Evolutionary conservation across 2,797 vertebrate species (phyloP), one percentile per base, ranked within the genome.

Genomic region (Pristis pectinata): DNA sequence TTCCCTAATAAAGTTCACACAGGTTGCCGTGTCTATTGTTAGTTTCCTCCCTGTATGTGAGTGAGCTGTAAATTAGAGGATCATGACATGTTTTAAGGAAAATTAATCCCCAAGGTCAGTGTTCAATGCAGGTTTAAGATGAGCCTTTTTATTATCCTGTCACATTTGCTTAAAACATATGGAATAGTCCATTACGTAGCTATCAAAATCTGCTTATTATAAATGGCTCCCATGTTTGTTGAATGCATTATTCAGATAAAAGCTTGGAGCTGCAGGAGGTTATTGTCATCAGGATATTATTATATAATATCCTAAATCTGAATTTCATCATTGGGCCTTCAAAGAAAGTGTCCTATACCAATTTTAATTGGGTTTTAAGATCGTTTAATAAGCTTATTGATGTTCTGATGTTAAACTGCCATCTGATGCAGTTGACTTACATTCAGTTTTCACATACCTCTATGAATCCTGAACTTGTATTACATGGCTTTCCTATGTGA

Each of bases 341-440:
- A 91, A 67, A 41, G n/a, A 24, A 67, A 76, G 76, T 74, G 70
- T 27, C 92, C 70, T 94, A 70, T 76, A 41, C 92, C 53, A 72
- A 94, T n/a, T 30, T 94, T 41, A 74, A 53, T 74, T 53, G 67
- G 30, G 72, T 74, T 93, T 74, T 94, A 94, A 94, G 72, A 76
- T 76, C 76, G 49, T 94, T 94, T 94, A 94, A 94, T 94, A 76
- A 94, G 94, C 92, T 76, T 93, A 93, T 93, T 93, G 41, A 41
- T 93, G 24, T 93, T 70, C 27, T 93, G 37, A 70, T 93, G 92
- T 93, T 70, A 74, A 24, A 93, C 67, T 72, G 92, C 64, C 41
- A 76, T 94, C 92, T 34, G 17, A 94, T 76, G 67, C 92, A 94
- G 70, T 76, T 94, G 67, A 76, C 70, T 94, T 74, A 44, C 22